Evolutionary conservation across 2,113 vertebrate genomes (phyloP).

Genomic region (Orientallactaga bullata): DNA sequence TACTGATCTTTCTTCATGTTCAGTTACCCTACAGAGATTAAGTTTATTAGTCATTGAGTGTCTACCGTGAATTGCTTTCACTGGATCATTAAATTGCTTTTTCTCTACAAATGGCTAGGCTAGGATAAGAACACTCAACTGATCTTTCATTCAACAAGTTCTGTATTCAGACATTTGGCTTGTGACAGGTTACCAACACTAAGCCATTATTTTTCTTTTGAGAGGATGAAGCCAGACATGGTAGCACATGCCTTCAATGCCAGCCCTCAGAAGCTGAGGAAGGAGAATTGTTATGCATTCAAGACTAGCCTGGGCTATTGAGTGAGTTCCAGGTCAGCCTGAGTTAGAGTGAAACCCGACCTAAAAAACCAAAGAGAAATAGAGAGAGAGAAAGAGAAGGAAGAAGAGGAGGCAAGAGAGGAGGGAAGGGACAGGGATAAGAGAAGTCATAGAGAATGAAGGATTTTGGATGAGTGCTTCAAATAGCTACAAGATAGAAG

Average conservation of each 20-base stretch:
- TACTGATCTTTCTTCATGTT: not conserved
- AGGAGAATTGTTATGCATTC: too few species aligned
- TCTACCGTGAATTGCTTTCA: conserved; percentile 11
- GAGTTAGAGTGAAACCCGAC: too few species aligned
- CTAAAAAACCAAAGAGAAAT: too few species aligned
- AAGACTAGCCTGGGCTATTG: too few species aligned
- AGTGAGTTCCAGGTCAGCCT: too few species aligned
- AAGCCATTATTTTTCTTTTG: not conserved
- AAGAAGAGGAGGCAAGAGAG: too few species aligned
- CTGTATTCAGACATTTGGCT: not conserved
- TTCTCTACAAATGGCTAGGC: conserved; percentile 18
- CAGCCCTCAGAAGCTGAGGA: too few species aligned
- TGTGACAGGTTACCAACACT: not conserved
- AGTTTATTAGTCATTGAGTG: conserved; percentile 17
- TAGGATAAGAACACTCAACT: not conserved
- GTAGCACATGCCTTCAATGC: too few species aligned
- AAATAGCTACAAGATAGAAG: conserved; percentile 2
- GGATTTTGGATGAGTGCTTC: not conserved
- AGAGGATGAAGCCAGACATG: too few species aligned
- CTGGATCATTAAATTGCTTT: conserved; percentile 35
- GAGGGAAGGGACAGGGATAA: too few species aligned
- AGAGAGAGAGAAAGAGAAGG: too few species aligned
- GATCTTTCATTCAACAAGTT: conserved; percentile 17
- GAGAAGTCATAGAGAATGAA: not conserved
- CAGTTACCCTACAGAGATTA: not conserved